These are phyloP conservation scores for Tupaia tana DNA, from an alignment of 2,113 vertebrate species.

Conservation along the genomic window DNA sequence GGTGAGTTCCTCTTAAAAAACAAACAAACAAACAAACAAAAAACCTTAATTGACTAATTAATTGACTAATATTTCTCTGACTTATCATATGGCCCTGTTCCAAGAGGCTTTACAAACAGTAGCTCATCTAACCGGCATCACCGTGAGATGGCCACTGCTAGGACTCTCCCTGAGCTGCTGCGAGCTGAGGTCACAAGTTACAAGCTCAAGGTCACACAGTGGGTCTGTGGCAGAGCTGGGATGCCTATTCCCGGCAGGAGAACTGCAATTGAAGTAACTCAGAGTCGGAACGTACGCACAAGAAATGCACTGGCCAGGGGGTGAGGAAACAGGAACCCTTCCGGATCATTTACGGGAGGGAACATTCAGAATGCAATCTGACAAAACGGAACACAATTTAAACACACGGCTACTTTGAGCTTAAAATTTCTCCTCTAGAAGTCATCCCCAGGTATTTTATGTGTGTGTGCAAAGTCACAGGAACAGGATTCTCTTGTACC, in stretches of 20 bases:
- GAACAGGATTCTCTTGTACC: not conserved
- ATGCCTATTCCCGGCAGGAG: not conserved
- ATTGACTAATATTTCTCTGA: not conserved
- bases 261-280: not conserved
- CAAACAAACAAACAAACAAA: too few relatives aligned
- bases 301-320: not conserved
- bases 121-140: not conserved
- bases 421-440: slow-evolving; percentile 3
- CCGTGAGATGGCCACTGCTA: not conserved
- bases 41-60: slow-evolving; percentile 18
- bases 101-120: slow-evolving; percentile 27
- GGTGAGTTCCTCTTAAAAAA: not conserved
- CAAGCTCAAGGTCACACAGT: not conserved
- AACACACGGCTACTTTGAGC: not conserved
- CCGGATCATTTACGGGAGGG: not conserved
- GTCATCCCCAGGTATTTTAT: not conserved
- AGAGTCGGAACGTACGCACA: not conserved
- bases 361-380: not conserved
- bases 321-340: not conserved
- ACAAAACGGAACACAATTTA: not conserved
- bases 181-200: not conserved
- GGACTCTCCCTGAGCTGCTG: not conserved
- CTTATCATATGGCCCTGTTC: not conserved
- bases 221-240: not conserved
- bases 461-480: not conserved